Base-by-base conservation (phyloP, 2,888 invertebrate species). In the Lycocerus yunnanus region DNA sequence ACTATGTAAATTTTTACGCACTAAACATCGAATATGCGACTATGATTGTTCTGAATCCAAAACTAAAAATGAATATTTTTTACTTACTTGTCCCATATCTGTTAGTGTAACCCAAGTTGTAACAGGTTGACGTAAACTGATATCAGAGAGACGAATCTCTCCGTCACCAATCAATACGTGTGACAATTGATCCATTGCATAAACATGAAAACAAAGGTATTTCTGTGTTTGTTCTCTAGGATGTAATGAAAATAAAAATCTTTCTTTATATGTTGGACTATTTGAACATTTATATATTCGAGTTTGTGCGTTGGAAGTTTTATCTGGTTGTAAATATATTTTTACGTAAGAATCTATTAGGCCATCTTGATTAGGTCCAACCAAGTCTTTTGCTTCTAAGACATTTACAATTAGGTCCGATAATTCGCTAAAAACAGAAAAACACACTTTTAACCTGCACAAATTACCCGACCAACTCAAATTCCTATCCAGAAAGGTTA, bases 41-140 rank as follows among this genome's bases (percentile, higher is more conserved):
- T n/a, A n/a, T n/a, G n/a, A n/a, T n/a, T n/a, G n/a, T n/a, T n/a
- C n/a, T n/a, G n/a, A n/a, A n/a, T n/a, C n/a, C n/a, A n/a, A n/a
- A n/a, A n/a, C n/a, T n/a, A n/a, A n/a, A n/a, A n/a, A n/a, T n/a
- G n/a, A n/a, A 10, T 18, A 66, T 18, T 27, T 66, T 15, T 15
- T 6, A n/a, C 24, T 61, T 73, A 91, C 91, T 88, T 92, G 92
- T 79, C 93, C 91, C 9, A 93, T 92, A 83, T 94, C 94, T 0
- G 93, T 90, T 2, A 95, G 88, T 1, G 93, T 92, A 73, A 95
- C 89, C 94, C 94, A 95, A n/a, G 93, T 93, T 68, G 93, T 93
- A 66, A 93, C 90, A 0, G 94, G 92, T 58, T 92, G 91, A 66
- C 90, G 86, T 9, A 92, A 86, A 76, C 90, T 90, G 74, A 93